A percentile compares a stretch with the other conserved stretches of the same genome.
These are phyloP conservation scores for Centroberyx gerrardi DNA, from an alignment of 2,797 vertebrate genomes.

Conservation along the genomic window DNA sequence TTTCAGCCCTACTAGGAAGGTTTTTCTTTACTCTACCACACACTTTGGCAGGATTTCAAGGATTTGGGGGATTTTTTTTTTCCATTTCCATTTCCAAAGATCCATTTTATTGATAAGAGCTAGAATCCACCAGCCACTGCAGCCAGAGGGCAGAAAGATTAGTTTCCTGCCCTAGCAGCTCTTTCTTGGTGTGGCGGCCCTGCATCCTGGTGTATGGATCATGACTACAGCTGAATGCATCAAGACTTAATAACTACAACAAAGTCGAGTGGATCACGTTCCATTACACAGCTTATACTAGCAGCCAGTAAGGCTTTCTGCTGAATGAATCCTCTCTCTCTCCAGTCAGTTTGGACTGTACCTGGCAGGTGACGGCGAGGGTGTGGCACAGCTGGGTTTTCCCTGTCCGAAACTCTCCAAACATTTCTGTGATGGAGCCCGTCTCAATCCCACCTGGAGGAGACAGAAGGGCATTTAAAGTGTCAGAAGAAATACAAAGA, in stretches of 20 bases:
- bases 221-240: background rate
- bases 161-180: too few species aligned
- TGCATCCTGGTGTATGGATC: too few species aligned
- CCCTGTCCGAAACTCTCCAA: conserved; percentile 97
- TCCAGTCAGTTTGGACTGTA: conserved; percentile 53
- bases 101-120: background rate
- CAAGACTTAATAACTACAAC: background rate
- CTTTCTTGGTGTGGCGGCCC: too few species aligned
- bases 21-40: too few species aligned
- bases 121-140: background rate
- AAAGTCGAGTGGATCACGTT: background rate
- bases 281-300: background rate
- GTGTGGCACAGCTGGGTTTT: conserved; percentile 99
- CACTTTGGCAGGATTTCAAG: too few species aligned
- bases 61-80: too few species aligned
- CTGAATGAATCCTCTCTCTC: background rate
- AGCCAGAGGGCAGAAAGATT: too few species aligned
- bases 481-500: background rate
- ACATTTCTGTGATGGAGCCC: conserved; percentile 98
- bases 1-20: too few species aligned
- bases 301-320: background rate
- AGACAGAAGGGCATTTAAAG: background rate
- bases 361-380: conserved; percentile 97
- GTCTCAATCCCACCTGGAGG: conserved; percentile 95
- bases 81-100: too few species aligned